These are phyloP conservation scores for Nothobranchius furzeri DNA, from an alignment of 2,113 vertebrate genomes.

Conservation along the genomic window DNA sequence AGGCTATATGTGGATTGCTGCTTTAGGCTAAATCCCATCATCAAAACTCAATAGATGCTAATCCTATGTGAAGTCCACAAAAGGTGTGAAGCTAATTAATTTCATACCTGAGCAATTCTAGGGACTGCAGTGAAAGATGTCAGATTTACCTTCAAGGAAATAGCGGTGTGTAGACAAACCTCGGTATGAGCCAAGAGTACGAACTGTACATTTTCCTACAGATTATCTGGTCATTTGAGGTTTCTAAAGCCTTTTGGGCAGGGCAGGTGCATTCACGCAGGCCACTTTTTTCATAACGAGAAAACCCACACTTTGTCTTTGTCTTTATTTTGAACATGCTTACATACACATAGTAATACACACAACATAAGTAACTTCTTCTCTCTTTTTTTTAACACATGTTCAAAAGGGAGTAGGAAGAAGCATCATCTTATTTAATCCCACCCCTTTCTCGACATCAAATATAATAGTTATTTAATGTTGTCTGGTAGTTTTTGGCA, in stretches of 20 bases:
- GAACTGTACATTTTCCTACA: constrained; percentile 11
- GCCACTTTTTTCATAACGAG: constrained; percentile 20
- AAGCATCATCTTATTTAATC: no score
- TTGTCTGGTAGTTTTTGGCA: no score
- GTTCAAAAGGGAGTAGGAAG: no score
- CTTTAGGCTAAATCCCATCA: constrained; percentile 45
- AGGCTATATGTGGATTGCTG: constrained; percentile 35
- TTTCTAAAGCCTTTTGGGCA: constrained; percentile 14
- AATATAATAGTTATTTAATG: no score
- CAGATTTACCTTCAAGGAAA: constrained; percentile 25
- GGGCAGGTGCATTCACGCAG: constrained; percentile 19
- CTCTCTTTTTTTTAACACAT: no score
- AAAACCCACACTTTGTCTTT: constrained; percentile 10
- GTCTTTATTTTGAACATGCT: no score
- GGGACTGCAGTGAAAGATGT: constrained; percentile 30
- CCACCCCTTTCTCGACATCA: no score
- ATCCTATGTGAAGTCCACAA: constrained; percentile 59
- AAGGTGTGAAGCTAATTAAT: constrained; percentile 69
- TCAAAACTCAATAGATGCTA: constrained; percentile 40
- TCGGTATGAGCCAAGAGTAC: neutral
- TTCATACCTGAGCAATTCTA: constrained; percentile 56
- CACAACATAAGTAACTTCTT: no score
- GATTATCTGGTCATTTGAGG: constrained; percentile 22
- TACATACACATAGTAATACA: no score
- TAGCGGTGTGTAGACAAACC: constrained; percentile 2